Evolutionary conservation across 2,888 invertebrate genomes (phyloP), one percentile per base, ranked within the genome.

Genomic region (Cartodere bifasciata): DNA sequence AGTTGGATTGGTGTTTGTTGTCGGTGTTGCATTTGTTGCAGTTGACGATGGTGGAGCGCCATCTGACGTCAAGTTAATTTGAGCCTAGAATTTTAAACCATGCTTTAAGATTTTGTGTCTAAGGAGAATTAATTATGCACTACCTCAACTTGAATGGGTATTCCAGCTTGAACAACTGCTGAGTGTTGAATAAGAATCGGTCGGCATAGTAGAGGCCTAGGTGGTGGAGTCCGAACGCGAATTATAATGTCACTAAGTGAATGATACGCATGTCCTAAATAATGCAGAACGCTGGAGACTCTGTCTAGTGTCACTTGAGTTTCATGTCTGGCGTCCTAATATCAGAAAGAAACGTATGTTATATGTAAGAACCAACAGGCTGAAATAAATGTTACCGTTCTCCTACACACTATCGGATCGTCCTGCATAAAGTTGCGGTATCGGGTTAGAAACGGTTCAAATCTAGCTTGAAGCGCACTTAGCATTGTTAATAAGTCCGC

Each of bases 181-280:
- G 69, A 52, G 48, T 77, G 78, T 46, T 78, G 79, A 16, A 81
- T 71, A 16, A 79, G 58, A 39, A 78, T 72, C n/a, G 80, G 78
- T 20, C 77, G 67, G 46, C 80, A 79, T 29, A 74, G 64, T 23
- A 86, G 63, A 36, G 70, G 68, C 35, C 86, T 65, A 1, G 83
- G 83, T 4, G 79, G 71, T 4, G 70, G 63, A 41, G 70, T 68
- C 16, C 69, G 65, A 38, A 81, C 68, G 48, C 83, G 73, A 26
- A 84, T 68, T 55, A 77, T 78, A 27, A 92, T 70, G 53, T 94
- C 92, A 48, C 90, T 90, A 26, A 88, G 64, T 1, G 83, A 78
- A 53, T 94, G 94, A 57, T 83, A 85, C 2, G 84, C 82, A 52
- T 94, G 94, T 2, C 87, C 75, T 45, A 92, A 65, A 42, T 75